phyloP scores from a whole-genome alignment of 2,797 vertebrate genomes.

The Periparus ater region DNA sequence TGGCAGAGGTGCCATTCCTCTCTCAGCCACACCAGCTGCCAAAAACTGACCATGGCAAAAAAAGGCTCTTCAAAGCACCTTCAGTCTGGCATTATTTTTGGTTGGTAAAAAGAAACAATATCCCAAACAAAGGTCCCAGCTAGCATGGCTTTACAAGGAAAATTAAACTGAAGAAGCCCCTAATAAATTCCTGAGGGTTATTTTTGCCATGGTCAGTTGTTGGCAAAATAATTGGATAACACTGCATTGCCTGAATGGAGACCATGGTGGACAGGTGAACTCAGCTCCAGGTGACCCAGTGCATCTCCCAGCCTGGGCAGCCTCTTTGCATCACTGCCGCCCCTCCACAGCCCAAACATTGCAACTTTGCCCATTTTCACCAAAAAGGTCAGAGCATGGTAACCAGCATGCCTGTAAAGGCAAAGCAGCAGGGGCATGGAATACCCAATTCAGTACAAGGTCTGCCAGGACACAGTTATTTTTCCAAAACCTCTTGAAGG shows the following conservation, averaged over 20 bases:
- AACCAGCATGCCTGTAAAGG: not conserved
- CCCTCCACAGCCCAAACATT: not conserved
- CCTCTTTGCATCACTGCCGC: not conserved
- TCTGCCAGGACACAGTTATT: not conserved
- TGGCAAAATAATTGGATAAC: not conserved
- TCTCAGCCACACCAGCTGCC: not conserved
- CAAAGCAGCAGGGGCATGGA: not conserved
- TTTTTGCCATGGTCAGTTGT: not conserved
- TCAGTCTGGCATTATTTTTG: not conserved
- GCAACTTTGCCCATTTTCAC: not conserved
- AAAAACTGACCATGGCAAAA: not conserved
- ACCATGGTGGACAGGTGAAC: not conserved
- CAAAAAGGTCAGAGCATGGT: not conserved
- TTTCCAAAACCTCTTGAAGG: not conserved
- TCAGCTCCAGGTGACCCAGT: not conserved
- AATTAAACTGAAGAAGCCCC: not conserved
- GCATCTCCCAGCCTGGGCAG: not conserved
- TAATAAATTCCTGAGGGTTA: not conserved
- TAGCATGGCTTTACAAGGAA: not conserved
- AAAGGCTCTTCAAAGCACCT: not conserved
- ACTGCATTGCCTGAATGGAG: not conserved
- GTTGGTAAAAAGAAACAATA: not conserved
- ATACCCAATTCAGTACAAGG: not conserved
- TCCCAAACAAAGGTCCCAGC: not conserved
- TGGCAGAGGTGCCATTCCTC: fast-evolving